Base-by-base conservation (phyloP, 2,888 invertebrate species). In the Ophion ellenae region DNA sequence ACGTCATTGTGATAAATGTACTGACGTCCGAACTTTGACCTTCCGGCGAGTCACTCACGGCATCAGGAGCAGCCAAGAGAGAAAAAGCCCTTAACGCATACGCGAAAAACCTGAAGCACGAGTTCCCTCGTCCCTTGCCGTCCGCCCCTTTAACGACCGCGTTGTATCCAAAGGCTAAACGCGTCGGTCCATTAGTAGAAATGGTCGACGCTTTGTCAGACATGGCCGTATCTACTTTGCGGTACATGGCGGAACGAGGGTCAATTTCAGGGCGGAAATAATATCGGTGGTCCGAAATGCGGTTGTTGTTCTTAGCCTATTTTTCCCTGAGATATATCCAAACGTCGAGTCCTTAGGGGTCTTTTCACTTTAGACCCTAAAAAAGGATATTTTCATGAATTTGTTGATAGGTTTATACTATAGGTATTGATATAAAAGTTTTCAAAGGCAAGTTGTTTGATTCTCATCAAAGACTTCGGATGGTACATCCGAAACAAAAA, bases 1-100 rank as follows among this genome's bases (percentile, higher is more conserved):
- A 80, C 67, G 59, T 67, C 24, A 67, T 61, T 80, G 86, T 88
- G 89, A 90, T 88, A 89, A 89, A 90, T 90, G 90, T 86, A 86
- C 87, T 85, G 85, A 87, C 67, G 86, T 87, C 87, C 82, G 86
- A 80, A 84, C 84, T 73, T 63, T 71, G 75, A 75, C 77, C 73
- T 81, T 61, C 45, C 40, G n/a, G 10, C 45, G 17, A 10, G 57
- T 36, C 71, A 61, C 67, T 47, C 57, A 59, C 66, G 70, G 61
- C 40, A 79, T 63, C 28, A 40, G 57, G 64, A 71, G 75, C 81
- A 45, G 14, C 5, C 11, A 14, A 59, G n/a, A 20, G 66, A 73
- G 63, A 78, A 84, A 86, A 87, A 67, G 82, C 86, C 73, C 84
- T 79, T 85, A 86, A 85, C 82, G 64, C 85, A 86, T 81, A 85